phyloP scores from a whole-genome alignment of 2,797 vertebrate species.

The Chrysocyon brachyurus region DNA sequence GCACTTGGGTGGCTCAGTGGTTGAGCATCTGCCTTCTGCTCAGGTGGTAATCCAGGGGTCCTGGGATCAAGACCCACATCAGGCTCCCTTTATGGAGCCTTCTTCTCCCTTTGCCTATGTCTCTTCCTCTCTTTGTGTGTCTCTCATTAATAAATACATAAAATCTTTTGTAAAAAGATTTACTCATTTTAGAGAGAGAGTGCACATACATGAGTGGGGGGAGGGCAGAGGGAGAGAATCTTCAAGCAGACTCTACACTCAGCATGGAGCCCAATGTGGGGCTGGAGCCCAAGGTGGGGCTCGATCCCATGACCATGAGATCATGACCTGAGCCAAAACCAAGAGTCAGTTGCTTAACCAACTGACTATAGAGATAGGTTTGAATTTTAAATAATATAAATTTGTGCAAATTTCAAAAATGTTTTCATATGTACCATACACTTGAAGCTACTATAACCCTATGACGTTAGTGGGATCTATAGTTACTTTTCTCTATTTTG shows the following conservation, averaged over 20 bases:
- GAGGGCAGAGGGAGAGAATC: not conserved
- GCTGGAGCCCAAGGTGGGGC: not conserved
- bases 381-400: constrained; percentile 44
- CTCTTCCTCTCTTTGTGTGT: too few species aligned
- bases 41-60: too few species aligned
- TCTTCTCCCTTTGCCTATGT: too few species aligned
- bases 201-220: accelerated
- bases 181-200: not conserved
- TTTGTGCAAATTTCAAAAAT: not conserved
- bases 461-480: not conserved
- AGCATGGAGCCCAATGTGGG: not conserved
- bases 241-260: not conserved
- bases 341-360: not conserved
- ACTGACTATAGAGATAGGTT: not conserved
- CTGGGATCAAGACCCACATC: too few species aligned
- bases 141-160: too few species aligned
- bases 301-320: not conserved
- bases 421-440: not conserved
- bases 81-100: too few species aligned
- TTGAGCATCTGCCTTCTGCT: too few species aligned
- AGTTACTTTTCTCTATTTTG: constrained; percentile 14
- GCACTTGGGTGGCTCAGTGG: too few species aligned
- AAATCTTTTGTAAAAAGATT: not conserved
- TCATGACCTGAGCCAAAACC: not conserved
- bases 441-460: not conserved